Evolutionary conservation across 2,888 invertebrate species (phyloP).

Genomic region (Nomada goodeniana): DNA sequence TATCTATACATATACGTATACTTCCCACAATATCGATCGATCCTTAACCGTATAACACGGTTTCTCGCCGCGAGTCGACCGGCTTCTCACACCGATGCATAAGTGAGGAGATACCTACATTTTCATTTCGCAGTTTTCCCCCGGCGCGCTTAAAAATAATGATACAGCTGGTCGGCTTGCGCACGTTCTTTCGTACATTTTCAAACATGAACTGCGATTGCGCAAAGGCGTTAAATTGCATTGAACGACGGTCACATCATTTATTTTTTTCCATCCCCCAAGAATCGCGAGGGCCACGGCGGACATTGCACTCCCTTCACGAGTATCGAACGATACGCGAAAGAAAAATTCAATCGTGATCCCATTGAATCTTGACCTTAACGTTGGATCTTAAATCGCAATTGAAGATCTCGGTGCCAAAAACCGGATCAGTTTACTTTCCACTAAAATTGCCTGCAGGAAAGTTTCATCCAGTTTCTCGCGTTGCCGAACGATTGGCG

Average conservation of each 20-base stretch:
- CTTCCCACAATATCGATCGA: conserved; percentile 55
- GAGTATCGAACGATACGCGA: too few relatives aligned
- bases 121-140: background rate
- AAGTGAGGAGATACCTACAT: background rate
- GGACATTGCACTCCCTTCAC: background rate
- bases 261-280: conserved; percentile 6
- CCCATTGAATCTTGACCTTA: too few relatives aligned
- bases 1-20: conserved; percentile 50
- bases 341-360: too few relatives aligned
- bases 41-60: conserved; percentile 53
- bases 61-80: conserved; percentile 27
- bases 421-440: too few relatives aligned
- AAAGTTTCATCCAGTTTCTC: too few relatives aligned
- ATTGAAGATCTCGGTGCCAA: too few relatives aligned
- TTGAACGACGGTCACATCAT: conserved; percentile 60
- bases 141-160: background rate
- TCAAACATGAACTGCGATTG: conserved; percentile 49
- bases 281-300: conserved; percentile 19
- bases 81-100: background rate
- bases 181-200: conserved; percentile 43
- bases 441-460: too few relatives aligned
- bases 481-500: too few relatives aligned
- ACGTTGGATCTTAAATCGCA: too few relatives aligned
- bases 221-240: conserved; percentile 61
- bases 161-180: conserved; percentile 40